Base-by-base conservation (phyloP, 1,140 invertebrate species). In the Lerema accius region DNA sequence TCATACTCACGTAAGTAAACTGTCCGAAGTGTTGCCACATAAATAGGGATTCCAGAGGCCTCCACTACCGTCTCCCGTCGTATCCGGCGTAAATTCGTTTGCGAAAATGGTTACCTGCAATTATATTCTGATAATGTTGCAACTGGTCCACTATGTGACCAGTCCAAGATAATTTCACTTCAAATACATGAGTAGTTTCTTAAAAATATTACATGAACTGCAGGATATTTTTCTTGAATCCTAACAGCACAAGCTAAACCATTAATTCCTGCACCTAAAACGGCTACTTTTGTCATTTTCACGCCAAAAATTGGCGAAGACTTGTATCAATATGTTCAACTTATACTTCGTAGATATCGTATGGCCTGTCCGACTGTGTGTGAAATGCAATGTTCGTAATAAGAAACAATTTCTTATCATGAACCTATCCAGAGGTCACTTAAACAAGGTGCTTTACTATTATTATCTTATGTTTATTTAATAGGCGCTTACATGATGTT, bases 31-130 rank as follows among this genome's bases (percentile, higher is more conserved):
- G n/a, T 92, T 86, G 1, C 92, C 92, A 11, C 94, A 76, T 1
- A 95, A 73, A 80, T 94, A 96, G 1, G 95, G 95, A 5, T 90
- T 87, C 95, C 95, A 96, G 0, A 96, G 80, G 0, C 96, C 96
- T 0, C 95, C 95, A 15, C 95, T 94, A 0, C 94, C 94, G 87
- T 96, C 95, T 0, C 95, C 94, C 0, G 95, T 96, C 2, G 95
- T 96, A 13, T 95, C 82, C 0, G 95, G 96, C 14, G 93, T 92
- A 53, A 95, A 94, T 15, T 92, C 82, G 3, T 94, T 93, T 0
- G 95, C 90, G 55, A 95, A 91, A 32, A 97, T 78, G 0, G 93
- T 94, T 0, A 97, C 93, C 58, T 93, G 37, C 3, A 37, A 75
- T 48, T 17, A 40, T 32, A 39, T 37, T n/a, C 14, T 55, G n/a